Evolutionary conservation across 2,888 invertebrate species (phyloP).

Genomic region (Halocaridina rubra): DNA sequence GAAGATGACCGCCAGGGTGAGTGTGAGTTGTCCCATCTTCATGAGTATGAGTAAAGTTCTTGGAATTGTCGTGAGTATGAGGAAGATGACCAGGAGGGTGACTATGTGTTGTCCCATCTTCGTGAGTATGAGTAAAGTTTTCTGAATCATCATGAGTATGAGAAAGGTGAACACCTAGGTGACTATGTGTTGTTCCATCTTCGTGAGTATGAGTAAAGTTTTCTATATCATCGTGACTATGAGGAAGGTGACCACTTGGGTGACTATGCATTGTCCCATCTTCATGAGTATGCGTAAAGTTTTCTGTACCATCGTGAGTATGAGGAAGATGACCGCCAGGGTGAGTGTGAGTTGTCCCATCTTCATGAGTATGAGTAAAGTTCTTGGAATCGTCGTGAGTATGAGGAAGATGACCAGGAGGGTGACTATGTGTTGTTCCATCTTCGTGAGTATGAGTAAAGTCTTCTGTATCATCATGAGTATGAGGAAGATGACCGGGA

Average conservation of each 20-base stretch:
- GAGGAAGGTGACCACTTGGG: conserved; percentile 10
- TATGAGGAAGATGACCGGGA: neutral
- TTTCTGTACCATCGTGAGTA: neutral
- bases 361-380: conserved; percentile 21
- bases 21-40: conserved; percentile 26
- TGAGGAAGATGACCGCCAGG: neutral
- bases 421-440: conserved; percentile 31
- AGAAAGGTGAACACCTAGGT: no score
- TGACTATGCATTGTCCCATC: conserved; percentile 15
- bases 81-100: conserved; percentile 27
- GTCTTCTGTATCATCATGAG: neutral
- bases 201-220: conserved; percentile 15
- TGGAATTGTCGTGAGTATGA: conserved; percentile 2
- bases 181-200: conserved; percentile 20
- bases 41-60: conserved; percentile 10
- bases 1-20: neutral
- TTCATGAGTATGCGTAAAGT: conserved; percentile 18
- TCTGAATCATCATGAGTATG: conserved; percentile 3
- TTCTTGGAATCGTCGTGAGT: neutral
- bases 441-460: conserved; percentile 18
- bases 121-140: conserved; percentile 33
- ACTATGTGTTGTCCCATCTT: conserved; percentile 35
- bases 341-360: neutral
- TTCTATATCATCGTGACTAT: neutral
- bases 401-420: neutral